These are phyloP conservation scores for Herminia tarsipennalis DNA, from an alignment of 2,888 invertebrate genomes.

Conservation along the genomic window DNA sequence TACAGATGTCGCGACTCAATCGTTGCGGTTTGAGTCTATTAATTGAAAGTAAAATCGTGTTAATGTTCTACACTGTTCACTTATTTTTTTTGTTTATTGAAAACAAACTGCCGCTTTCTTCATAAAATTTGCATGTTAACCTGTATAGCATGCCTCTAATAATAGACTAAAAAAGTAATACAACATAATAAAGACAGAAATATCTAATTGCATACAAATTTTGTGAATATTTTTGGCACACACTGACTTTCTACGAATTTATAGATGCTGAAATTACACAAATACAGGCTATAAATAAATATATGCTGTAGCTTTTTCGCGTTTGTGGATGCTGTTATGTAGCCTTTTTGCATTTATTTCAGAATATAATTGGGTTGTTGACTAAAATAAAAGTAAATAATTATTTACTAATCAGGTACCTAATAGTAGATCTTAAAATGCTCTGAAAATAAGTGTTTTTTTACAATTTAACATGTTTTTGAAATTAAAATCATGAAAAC, in stretches of 20 bases:
- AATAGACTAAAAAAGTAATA: background rate
- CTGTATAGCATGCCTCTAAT: slow-evolving; percentile 1
- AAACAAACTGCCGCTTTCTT: slow-evolving; percentile 6
- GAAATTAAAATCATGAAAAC: too few relatives aligned
- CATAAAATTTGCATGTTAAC: slow-evolving; percentile 8
- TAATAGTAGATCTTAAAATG: too few relatives aligned
- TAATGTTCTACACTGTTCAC: background rate
- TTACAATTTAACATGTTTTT: too few relatives aligned
- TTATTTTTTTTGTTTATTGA: slow-evolving; percentile 10
- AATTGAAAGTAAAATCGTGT: slow-evolving; percentile 20
- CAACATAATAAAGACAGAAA: background rate
- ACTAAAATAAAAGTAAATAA: too few relatives aligned
- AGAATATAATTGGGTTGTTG: too few relatives aligned
- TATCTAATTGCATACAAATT: background rate
- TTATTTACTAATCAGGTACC: too few relatives aligned
- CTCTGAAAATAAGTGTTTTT: too few relatives aligned
- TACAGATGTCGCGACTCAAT: slow-evolving; percentile 22
- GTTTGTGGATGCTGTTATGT: too few relatives aligned
- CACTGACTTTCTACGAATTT: background rate
- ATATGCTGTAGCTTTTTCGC: background rate
- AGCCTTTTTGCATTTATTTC: too few relatives aligned
- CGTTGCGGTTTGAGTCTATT: slow-evolving; percentile 4
- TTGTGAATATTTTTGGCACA: background rate
- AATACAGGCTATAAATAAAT: background rate
- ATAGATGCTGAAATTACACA: background rate